phyloP scores from a whole-genome alignment of 1,140 invertebrate species.

The Drosophila ogumai region DNA sequence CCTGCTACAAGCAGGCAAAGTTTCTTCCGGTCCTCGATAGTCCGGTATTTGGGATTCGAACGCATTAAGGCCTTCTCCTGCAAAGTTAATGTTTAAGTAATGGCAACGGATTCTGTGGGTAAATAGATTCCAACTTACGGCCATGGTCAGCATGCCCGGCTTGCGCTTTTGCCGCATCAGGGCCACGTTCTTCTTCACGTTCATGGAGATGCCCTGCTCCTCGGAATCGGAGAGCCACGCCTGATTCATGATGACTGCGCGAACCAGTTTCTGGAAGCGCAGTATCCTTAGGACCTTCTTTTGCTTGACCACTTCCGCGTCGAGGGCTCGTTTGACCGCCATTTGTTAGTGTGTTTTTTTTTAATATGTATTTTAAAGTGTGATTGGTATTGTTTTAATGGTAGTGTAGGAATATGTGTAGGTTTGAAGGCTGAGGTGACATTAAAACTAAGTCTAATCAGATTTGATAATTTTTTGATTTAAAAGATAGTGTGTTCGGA shows the following conservation, averaged over 20 bases:
- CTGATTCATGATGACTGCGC: conserved; percentile 52
- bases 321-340: conserved; percentile 13
- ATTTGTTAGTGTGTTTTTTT: conserved; percentile 7
- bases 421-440: background rate
- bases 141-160: conserved; percentile 68
- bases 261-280: conserved; percentile 61
- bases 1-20: conserved; percentile 55
- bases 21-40: conserved; percentile 62
- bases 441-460: background rate
- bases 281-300: conserved; percentile 8
- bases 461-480: background rate
- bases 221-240: conserved; percentile 64
- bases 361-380: background rate
- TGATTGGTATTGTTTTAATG: background rate
- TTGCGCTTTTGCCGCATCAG: conserved; percentile 70
- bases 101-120: no score
- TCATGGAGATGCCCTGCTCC: conserved; percentile 61
- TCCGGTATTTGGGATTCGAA: conserved; percentile 36
- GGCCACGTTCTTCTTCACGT: conserved; percentile 74
- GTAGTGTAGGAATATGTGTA: background rate
- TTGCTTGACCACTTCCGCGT: conserved; percentile 4
- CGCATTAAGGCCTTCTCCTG: conserved; percentile 68
- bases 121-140: conserved; percentile 34
- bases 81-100: background rate
- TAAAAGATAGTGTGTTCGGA: background rate